phyloP scores from a whole-genome alignment of 2,888 invertebrate species.

The Polydrusus cervinus region DNA sequence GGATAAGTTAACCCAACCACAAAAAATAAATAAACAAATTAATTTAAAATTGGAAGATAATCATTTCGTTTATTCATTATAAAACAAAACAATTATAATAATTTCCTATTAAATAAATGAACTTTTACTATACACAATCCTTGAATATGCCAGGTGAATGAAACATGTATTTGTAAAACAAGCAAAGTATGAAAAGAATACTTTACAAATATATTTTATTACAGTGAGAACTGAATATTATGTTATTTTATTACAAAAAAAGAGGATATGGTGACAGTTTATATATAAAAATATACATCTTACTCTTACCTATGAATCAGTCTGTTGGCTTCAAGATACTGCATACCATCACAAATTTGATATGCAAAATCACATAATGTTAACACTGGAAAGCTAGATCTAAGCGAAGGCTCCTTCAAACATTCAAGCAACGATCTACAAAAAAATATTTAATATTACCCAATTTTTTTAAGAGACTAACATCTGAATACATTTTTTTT shows the following conservation, averaged over 20 bases:
- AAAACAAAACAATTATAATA: constrained; percentile 4
- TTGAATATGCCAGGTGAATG: constrained; percentile 29
- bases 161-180: background rate
- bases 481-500: too few species aligned
- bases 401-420: constrained; percentile 91
- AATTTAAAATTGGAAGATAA: constrained; percentile 16
- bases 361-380: constrained; percentile 96
- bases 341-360: constrained; percentile 98
- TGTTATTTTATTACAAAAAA: background rate
- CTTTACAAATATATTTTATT: background rate
- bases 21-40: background rate
- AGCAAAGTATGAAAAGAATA: background rate
- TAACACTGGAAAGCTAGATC: constrained; percentile 93
- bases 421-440: constrained; percentile 93
- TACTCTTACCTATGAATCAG: constrained; percentile 88
- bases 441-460: background rate
- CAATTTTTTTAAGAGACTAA: too few species aligned
- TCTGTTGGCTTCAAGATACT: constrained; percentile 95
- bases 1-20: background rate
- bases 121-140: constrained; percentile 27
- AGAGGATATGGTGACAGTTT: too few species aligned
- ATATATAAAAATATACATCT: background rate
- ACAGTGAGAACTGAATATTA: background rate
- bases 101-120: background rate
- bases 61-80: background rate